These are phyloP conservation scores for Carassius gibelio DNA, from an alignment of 2,113 vertebrate species.

Conservation along the genomic window DNA sequence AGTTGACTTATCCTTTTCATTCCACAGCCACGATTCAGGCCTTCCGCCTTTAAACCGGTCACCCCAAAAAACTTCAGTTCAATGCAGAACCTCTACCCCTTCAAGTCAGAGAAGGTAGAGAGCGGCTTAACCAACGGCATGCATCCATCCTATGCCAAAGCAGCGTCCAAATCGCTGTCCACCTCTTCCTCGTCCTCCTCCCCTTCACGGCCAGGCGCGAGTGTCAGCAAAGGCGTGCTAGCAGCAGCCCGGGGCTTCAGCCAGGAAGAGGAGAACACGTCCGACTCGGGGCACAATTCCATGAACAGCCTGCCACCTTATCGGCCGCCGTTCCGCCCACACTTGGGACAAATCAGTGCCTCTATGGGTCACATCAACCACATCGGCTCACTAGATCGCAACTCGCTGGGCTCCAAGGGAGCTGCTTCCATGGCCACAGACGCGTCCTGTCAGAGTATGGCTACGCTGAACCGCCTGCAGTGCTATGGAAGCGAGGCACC, in stretches of 20 bases:
- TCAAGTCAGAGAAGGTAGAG: conserved; percentile 86
- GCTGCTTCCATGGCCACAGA: conserved; percentile 69
- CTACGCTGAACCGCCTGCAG: conserved; percentile 82
- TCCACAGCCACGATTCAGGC: conserved; percentile 83
- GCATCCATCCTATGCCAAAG: conserved; percentile 67
- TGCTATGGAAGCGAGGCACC: conserved; percentile 82
- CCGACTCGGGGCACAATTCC: conserved; percentile 88
- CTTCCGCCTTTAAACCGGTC: conserved; percentile 90
- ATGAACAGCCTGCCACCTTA: conserved; percentile 90
- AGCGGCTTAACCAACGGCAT: conserved; percentile 70
- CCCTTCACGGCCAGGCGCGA: conserved; percentile 74
- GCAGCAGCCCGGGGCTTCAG: conserved; percentile 73
- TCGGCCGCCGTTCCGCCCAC: conserved; percentile 81
- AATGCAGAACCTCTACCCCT: conserved; percentile 89
- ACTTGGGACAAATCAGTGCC: conserved; percentile 87
- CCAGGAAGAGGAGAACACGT: conserved; percentile 85
- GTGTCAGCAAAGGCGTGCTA: conserved; percentile 67
- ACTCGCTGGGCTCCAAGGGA: conserved; percentile 74
- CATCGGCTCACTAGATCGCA: conserved; percentile 88
- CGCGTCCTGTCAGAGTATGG: conserved; percentile 83
- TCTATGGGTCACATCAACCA: conserved; percentile 95
- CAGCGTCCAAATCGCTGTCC: conserved; percentile 78
- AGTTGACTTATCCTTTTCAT: background rate
- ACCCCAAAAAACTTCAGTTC: conserved; percentile 89
- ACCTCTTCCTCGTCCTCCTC: conserved; percentile 84